These are phyloP conservation scores for Microchrysa polita DNA, from an alignment of 2,888 invertebrate species.

Conservation along the genomic window DNA sequence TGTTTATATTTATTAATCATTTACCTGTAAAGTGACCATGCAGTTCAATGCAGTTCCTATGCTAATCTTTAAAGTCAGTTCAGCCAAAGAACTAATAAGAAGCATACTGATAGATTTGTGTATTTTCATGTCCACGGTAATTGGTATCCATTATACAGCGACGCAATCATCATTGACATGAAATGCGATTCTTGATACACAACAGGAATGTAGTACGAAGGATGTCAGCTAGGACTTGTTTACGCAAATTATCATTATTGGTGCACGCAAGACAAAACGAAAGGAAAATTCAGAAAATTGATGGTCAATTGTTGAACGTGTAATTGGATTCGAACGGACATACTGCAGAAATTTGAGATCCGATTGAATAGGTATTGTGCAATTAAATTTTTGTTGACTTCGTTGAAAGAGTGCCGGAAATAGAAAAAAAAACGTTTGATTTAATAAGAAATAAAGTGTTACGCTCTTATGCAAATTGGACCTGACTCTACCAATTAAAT, in stretches of 20 bases:
- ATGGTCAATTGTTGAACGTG: neutral
- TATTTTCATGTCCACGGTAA: conserved; percentile 16
- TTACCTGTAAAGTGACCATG: neutral
- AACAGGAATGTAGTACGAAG: conserved; percentile 8
- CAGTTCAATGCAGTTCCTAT: neutral
- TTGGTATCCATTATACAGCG: conserved; percentile 22
- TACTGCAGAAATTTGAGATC: too few relatives aligned
- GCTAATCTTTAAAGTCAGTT: too few relatives aligned
- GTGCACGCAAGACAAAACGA: neutral
- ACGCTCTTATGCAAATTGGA: too few relatives aligned
- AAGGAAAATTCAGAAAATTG: conserved; percentile 32
- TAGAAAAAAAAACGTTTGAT: too few relatives aligned
- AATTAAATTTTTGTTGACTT: too few relatives aligned
- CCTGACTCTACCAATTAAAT: too few relatives aligned
- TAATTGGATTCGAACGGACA: conserved; percentile 18
- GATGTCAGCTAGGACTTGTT: conserved; percentile 10
- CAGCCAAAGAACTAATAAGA: neutral
- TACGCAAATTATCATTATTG: too few relatives aligned
- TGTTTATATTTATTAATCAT: conserved; percentile 18
- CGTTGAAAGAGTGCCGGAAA: too few relatives aligned
- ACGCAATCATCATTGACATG: neutral
- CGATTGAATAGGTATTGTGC: too few relatives aligned
- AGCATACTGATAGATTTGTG: neutral
- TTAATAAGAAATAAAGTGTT: too few relatives aligned
- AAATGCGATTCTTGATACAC: conserved; percentile 1